Evolutionary conservation across 2,113 vertebrate species (phyloP).

Genomic region (Seriola aureovittata): DNA sequence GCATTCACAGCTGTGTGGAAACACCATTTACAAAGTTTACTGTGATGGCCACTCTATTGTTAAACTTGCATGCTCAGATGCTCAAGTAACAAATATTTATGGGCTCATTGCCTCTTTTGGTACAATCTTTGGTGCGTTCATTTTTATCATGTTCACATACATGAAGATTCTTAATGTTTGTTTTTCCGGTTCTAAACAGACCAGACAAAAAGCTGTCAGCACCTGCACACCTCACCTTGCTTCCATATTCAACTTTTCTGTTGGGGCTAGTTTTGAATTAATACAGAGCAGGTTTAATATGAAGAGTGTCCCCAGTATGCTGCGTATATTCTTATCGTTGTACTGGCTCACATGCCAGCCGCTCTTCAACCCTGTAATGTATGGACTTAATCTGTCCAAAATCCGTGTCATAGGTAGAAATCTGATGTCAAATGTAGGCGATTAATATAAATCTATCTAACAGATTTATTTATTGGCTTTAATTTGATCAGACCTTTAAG

Average conservation of each 20-base stretch:
- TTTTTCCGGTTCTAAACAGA: neutral
- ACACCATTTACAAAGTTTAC: slow-evolving; percentile 53
- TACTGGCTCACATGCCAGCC: slow-evolving; percentile 11
- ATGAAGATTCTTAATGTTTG: slow-evolving; percentile 3
- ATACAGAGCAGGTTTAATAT: slow-evolving; percentile 2
- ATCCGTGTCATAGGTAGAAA: neutral
- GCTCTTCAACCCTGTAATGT: neutral
- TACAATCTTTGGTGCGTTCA: neutral
- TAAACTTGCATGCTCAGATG: slow-evolving; percentile 69
- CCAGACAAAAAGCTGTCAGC: too few species aligned
- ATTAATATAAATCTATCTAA: neutral
- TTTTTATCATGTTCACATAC: neutral
- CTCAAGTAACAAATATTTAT: slow-evolving; percentile 54
- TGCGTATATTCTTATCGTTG: slow-evolving; percentile 5
- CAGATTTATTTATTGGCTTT: too few species aligned
- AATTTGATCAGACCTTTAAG: too few species aligned
- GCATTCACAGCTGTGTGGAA: slow-evolving; percentile 33
- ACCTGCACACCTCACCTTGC: slow-evolving; percentile 52
- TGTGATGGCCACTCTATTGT: slow-evolving; percentile 70
- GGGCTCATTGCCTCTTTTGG: neutral
- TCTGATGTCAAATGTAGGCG: neutral
- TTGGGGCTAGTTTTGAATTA: neutral
- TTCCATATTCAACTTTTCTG: slow-evolving; percentile 23
- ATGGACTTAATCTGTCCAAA: slow-evolving; percentile 5
- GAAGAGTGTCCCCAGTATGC: neutral